A percentile compares a stretch with the other conserved stretches of the same genome.
These are phyloP conservation scores for Machaerirhynchus nigripectus DNA, from an alignment of 2,113 vertebrate genomes.

Conservation along the genomic window DNA sequence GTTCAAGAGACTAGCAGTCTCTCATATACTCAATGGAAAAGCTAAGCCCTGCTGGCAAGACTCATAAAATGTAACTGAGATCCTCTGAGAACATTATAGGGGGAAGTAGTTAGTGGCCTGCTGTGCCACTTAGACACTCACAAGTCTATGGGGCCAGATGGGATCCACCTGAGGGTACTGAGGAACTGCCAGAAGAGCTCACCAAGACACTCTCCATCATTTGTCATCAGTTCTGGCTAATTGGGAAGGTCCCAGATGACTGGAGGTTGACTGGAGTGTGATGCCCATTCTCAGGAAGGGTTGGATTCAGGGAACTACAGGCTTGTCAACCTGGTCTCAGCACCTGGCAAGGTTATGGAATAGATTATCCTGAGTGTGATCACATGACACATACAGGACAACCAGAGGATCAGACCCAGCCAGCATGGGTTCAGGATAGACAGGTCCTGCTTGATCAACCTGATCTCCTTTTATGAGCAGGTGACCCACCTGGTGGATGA, in stretches of 20 bases:
- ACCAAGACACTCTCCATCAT: neutral
- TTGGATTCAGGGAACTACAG: neutral
- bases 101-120: neutral
- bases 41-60: neutral
- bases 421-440: neutral
- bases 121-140: neutral
- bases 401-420: neutral
- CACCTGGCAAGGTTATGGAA: neutral
- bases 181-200: neutral
- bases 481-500: neutral
- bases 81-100: neutral
- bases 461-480: neutral
- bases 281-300: neutral
- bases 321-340: neutral
- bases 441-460: neutral
- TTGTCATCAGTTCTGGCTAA: neutral
- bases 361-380: neutral
- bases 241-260: neutral
- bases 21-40: neutral
- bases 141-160: neutral
- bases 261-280: neutral
- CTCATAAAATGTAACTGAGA: neutral
- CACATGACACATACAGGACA: no score
- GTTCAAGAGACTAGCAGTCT: neutral
- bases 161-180: neutral